Percentiles rank a stretch among this genome's conserved stretches.
Conservation (phyloP, 2,888 invertebrate genomes). For the Amitus sp. region DNA sequence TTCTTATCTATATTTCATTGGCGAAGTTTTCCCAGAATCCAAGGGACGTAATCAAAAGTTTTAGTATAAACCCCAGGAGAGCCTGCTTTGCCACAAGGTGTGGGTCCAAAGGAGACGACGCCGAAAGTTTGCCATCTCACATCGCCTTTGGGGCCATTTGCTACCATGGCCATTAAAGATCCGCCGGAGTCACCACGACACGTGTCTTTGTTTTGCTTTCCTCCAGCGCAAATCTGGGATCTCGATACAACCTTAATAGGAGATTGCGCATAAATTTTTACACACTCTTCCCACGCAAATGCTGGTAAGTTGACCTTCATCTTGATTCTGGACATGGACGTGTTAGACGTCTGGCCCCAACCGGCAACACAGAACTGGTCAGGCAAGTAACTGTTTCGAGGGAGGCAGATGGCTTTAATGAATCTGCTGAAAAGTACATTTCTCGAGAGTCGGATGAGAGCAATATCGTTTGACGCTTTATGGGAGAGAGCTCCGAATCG, state of each 20-base stretch:
- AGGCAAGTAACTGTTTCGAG: constrained; percentile 58
- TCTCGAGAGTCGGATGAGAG: constrained; percentile 72
- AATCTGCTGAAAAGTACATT: constrained; percentile 70
- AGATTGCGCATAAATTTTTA: constrained; percentile 65
- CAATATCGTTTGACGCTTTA: constrained; percentile 78
- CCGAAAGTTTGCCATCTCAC: constrained; percentile 65
- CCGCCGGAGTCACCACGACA: constrained; percentile 84
- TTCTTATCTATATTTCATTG: no score
- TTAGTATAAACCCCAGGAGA: constrained; percentile 74
- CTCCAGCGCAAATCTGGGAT: constrained; percentile 77
- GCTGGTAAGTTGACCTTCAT: constrained; percentile 68
- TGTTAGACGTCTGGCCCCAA: constrained; percentile 73
- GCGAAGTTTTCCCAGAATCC: constrained; percentile 68
- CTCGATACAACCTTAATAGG: constrained; percentile 33
- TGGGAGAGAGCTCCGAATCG: constrained; percentile 70
- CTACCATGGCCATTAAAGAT: constrained; percentile 66
- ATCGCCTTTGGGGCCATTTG: constrained; percentile 37
- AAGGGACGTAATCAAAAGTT: constrained; percentile 70
- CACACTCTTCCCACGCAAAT: constrained; percentile 67
- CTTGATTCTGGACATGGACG: constrained; percentile 69
- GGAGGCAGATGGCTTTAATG: constrained; percentile 73
- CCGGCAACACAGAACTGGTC: constrained; percentile 70
- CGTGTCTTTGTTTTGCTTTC: constrained; percentile 74
- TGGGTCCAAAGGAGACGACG: no score
- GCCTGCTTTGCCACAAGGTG: constrained; percentile 66